Conservation (phyloP, 2,797 vertebrate species). For the Anguilla pacifica region DNA sequence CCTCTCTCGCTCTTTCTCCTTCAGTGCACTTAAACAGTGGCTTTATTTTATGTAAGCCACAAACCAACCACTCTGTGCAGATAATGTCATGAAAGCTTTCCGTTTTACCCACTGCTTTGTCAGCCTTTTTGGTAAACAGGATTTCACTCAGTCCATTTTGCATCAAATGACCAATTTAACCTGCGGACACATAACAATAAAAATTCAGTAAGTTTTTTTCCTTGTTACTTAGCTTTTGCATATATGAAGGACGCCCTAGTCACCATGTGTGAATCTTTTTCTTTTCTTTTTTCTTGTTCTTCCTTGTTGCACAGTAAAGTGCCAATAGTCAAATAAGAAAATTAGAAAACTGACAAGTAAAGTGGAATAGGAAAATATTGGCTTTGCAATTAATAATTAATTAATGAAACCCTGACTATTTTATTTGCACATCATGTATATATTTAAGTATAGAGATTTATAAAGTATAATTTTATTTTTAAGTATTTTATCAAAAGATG, state of each 20-base stretch:
- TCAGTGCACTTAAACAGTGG: slow-evolving; percentile 6
- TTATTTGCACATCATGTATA: slow-evolving; percentile 79
- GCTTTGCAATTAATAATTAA: slow-evolving; percentile 62
- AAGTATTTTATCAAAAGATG: slow-evolving; percentile 81
- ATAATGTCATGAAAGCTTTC: not conserved
- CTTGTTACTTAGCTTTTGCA: slow-evolving; percentile 50
- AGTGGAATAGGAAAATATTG: slow-evolving; percentile 56
- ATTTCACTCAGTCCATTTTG: not conserved
- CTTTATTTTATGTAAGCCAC: not conserved
- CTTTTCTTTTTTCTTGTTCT: slow-evolving; percentile 36
- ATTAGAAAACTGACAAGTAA: slow-evolving; percentile 71
- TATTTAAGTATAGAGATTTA: slow-evolving; percentile 88
- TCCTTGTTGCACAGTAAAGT: slow-evolving; percentile 73
- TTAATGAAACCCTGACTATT: slow-evolving; percentile 64
- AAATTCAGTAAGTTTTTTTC: slow-evolving; percentile 64
- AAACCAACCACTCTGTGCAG: not conserved
- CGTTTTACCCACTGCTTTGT: not conserved
- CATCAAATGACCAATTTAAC: not conserved
- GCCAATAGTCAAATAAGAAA: slow-evolving; percentile 61
- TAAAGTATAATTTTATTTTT: slow-evolving; percentile 87
- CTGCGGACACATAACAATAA: not conserved
- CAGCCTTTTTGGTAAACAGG: not conserved
- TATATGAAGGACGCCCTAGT: slow-evolving; percentile 54
- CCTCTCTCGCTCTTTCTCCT: not conserved
- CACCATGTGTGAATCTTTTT: slow-evolving; percentile 13